These are phyloP conservation scores for Falco cherrug DNA, from an alignment of 2,797 vertebrate species.

Conservation along the genomic window DNA sequence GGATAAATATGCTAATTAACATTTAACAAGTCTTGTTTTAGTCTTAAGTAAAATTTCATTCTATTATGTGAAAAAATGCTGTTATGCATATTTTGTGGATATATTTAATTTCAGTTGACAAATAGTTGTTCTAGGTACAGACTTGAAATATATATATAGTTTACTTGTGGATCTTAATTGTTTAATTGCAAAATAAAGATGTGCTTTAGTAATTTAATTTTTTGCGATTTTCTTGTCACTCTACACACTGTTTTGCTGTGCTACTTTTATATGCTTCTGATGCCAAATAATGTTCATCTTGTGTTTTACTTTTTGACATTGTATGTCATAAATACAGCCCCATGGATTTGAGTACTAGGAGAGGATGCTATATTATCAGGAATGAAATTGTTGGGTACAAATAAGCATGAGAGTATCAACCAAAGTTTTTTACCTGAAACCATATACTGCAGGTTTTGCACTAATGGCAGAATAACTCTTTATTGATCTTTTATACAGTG, in stretches of 20 bases:
- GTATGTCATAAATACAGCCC: neutral
- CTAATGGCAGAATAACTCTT: neutral
- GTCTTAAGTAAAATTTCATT: slow-evolving; percentile 74
- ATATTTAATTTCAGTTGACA: slow-evolving; percentile 80
- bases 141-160: slow-evolving; percentile 76
- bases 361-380: neutral
- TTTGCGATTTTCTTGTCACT: neutral
- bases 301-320: neutral
- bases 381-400: neutral
- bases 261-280: neutral
- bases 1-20: slow-evolving; percentile 70
- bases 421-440: neutral
- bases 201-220: slow-evolving; percentile 79
- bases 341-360: neutral
- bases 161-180: slow-evolving; percentile 79
- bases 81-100: slow-evolving; percentile 77
- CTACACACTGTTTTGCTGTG: neutral
- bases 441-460: neutral
- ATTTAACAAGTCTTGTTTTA: slow-evolving; percentile 76
- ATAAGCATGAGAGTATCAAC: neutral
- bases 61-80: slow-evolving; percentile 74
- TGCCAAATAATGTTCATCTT: neutral
- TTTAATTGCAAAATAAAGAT: slow-evolving; percentile 83
- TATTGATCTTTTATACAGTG: neutral
- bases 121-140: slow-evolving; percentile 79